These are phyloP conservation scores for Alcedo atthis DNA, from an alignment of 2,797 vertebrate genomes.

Conservation along the genomic window DNA sequence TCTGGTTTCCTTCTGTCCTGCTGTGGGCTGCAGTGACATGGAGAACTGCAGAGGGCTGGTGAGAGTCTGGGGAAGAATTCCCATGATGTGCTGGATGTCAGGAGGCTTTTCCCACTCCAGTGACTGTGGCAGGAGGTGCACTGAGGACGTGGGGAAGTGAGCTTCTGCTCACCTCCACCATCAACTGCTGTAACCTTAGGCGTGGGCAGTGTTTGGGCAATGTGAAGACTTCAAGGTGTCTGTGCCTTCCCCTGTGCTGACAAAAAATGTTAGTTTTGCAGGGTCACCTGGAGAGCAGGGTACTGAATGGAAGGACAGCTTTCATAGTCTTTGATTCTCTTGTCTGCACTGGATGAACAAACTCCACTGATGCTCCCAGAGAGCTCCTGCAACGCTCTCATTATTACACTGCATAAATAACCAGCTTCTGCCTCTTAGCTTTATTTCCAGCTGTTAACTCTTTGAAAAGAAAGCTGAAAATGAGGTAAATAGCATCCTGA, in stretches of 20 bases:
- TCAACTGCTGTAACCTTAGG: neutral
- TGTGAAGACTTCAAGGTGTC: neutral
- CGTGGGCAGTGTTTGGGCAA: neutral
- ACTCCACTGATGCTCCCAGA: neutral
- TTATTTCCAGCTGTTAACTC: neutral
- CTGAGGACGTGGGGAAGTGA: neutral
- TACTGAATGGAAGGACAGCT: neutral
- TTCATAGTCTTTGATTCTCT: neutral
- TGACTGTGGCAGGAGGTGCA: neutral
- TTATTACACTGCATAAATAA: neutral
- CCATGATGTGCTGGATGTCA: neutral
- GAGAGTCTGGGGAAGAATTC: neutral
- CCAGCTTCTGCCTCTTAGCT: neutral
- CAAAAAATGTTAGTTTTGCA: neutral
- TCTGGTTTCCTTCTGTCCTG: neutral
- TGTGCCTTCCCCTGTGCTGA: neutral
- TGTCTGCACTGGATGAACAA: neutral
- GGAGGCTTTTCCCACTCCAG: neutral
- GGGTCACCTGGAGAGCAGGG: neutral
- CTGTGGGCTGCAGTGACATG: neutral
- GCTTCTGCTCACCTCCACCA: neutral
- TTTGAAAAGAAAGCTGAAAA: neutral
- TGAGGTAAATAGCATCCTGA: neutral
- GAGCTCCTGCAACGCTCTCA: neutral
- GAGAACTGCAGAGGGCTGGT: neutral